A percentile compares a stretch with the other conserved stretches of the same genome.
These are phyloP conservation scores for Hydra vulgaris DNA, from an alignment of 30 jellyfish, hydroid and myxozoan genomes.

Conservation along the genomic window DNA sequence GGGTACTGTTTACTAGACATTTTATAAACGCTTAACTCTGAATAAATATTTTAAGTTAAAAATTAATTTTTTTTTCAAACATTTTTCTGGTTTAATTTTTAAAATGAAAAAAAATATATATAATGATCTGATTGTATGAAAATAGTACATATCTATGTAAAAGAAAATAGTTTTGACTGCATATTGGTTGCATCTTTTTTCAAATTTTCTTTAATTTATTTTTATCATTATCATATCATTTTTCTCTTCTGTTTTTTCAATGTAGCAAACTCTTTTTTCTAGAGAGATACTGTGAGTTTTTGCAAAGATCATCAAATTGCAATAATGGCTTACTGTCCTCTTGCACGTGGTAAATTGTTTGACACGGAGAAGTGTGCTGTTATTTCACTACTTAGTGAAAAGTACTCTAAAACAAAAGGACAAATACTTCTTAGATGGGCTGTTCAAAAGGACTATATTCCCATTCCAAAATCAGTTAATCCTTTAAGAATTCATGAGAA, in stretches of 20 bases:
- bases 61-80: no score
- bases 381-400: constrained; percentile 35
- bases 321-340: constrained; percentile 91
- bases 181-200: no score
- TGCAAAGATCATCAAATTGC: constrained; percentile 41
- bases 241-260: neutral
- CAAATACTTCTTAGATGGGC: constrained; percentile 79
- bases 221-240: no score
- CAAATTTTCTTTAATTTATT: no score
- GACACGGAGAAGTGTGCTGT: constrained; percentile 41
- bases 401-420: constrained; percentile 49
- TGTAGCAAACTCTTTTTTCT: neutral
- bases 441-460: constrained; percentile 46
- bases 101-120: no score
- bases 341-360: constrained; percentile 65
- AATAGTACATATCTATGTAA: no score
- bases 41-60: no score
- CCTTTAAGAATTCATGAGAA: constrained; percentile 62
- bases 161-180: no score
- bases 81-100: no score
- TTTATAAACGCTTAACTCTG: neutral
- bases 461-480: constrained; percentile 78
- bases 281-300: constrained; percentile 45
- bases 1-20: neutral
- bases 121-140: no score